Conservation (phyloP, 2,888 invertebrate genomes). For the Melinaea marsaeus region DNA sequence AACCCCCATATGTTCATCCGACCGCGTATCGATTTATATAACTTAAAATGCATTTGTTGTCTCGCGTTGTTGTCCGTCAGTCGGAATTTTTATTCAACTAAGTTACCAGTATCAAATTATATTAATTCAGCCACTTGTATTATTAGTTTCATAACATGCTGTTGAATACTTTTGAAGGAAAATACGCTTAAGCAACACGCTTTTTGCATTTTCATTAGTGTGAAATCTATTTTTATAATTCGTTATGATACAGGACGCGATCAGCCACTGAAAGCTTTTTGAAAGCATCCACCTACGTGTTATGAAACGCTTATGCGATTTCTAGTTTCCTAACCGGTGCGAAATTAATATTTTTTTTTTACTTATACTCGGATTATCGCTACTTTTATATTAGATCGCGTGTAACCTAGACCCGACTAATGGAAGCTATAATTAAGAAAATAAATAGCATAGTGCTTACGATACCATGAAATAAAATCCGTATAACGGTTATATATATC, state of each 20-base stretch:
- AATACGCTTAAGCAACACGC: neutral
- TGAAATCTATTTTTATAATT: constrained; percentile 50
- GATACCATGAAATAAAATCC: neutral
- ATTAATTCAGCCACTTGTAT: no score
- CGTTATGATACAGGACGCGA: constrained; percentile 62
- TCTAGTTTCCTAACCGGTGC: constrained; percentile 42
- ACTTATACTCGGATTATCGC: constrained; percentile 36
- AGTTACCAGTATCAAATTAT: no score
- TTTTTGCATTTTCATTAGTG: constrained; percentile 20
- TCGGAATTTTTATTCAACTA: constrained; percentile 53
- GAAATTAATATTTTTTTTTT: constrained; percentile 11
- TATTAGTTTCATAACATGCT: constrained; percentile 22
- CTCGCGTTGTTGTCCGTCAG: constrained; percentile 66
- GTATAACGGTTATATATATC: neutral
- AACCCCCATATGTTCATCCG: constrained; percentile 65
- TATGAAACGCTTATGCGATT: constrained; percentile 66
- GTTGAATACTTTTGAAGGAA: constrained; percentile 4
- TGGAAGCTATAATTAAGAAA: constrained; percentile 1
- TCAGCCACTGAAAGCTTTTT: constrained; percentile 73
- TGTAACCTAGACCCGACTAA: constrained; percentile 1
- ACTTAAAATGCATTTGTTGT: constrained; percentile 72
- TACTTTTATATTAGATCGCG: constrained; percentile 36
- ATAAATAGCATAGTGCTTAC: neutral
- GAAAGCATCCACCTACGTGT: constrained; percentile 66
- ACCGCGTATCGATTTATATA: constrained; percentile 72